Evolutionary conservation across 37 sponge, comb jelly and placozoan genomes (phyloP).

Genomic region (Cladorhizidae sp.): DNA sequence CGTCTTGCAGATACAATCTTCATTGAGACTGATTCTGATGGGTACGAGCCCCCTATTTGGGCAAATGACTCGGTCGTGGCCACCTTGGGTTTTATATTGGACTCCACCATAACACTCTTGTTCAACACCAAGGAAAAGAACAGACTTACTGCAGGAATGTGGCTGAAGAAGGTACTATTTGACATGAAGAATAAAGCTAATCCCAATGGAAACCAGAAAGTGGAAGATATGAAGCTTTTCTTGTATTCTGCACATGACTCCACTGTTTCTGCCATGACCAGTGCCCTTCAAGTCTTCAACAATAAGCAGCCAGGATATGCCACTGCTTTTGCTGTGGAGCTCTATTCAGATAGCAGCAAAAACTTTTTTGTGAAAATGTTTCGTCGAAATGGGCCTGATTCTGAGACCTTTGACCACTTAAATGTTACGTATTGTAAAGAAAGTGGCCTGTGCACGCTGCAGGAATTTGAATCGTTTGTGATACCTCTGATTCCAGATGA

Average conservation of each 20-base stretch:
- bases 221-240: too few species aligned
- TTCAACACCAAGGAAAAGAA: slow-evolving; percentile 52
- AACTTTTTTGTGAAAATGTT: slow-evolving; percentile 46
- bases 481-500: neutral
- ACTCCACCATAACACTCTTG: slow-evolving; percentile 30
- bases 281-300: slow-evolving; percentile 73
- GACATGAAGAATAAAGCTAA: too few species aligned
- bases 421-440: slow-evolving; percentile 5
- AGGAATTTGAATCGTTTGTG: slow-evolving; percentile 16
- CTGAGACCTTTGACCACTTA: neutral
- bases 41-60: slow-evolving; percentile 25
- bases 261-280: slow-evolving; percentile 71
- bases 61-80: neutral
- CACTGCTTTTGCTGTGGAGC: slow-evolving; percentile 76
- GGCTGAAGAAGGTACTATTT: too few species aligned
- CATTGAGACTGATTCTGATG: slow-evolving; percentile 9
- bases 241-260: too few species aligned
- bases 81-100: slow-evolving; percentile 16
- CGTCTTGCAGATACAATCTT: too few species aligned
- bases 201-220: too few species aligned
- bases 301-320: slow-evolving; percentile 72
- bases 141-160: slow-evolving; percentile 40
- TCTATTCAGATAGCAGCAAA: slow-evolving; percentile 45
- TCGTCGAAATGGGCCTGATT: slow-evolving; percentile 39
- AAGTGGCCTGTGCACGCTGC: neutral